Evolutionary conservation across 2,888 invertebrate species (phyloP).

Genomic region (Pammene aurita): DNA sequence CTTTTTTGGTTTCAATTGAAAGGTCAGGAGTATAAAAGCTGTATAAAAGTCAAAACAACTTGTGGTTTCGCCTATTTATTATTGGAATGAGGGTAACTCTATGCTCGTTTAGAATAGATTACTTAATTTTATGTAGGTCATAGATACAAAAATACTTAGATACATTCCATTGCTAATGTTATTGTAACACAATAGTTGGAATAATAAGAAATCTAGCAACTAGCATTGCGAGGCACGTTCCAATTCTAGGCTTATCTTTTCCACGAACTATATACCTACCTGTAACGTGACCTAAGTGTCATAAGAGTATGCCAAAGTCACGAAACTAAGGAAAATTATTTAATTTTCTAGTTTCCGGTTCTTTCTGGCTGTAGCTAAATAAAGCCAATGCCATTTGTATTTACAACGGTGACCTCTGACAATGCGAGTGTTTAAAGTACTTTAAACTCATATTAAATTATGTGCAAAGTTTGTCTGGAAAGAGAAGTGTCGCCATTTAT

Average conservation of each 20-base stretch:
- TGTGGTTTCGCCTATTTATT: too few species aligned
- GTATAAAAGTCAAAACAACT: too few species aligned
- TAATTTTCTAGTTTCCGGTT: too few species aligned
- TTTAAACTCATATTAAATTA: too few species aligned
- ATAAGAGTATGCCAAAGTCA: background rate
- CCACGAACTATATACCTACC: constrained; percentile 1
- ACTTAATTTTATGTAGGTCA: too few species aligned
- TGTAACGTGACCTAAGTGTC: background rate
- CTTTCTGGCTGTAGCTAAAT: background rate
- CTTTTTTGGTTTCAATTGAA: too few species aligned
- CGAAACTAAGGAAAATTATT: background rate
- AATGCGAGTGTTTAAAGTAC: background rate
- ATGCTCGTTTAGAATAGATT: too few species aligned
- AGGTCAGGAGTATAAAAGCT: too few species aligned
- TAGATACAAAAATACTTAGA: background rate
- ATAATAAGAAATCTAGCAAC: background rate
- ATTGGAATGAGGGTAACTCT: too few species aligned
- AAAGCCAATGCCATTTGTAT: background rate
- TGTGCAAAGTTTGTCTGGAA: too few species aligned
- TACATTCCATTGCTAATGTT: background rate
- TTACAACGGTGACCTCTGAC: background rate
- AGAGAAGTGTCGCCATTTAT: too few species aligned
- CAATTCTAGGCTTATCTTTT: constrained; percentile 9
- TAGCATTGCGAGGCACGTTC: background rate
- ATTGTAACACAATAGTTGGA: background rate